Base-by-base conservation (phyloP, 2,113 vertebrate species). In the Dipodomys ordii region DNA sequence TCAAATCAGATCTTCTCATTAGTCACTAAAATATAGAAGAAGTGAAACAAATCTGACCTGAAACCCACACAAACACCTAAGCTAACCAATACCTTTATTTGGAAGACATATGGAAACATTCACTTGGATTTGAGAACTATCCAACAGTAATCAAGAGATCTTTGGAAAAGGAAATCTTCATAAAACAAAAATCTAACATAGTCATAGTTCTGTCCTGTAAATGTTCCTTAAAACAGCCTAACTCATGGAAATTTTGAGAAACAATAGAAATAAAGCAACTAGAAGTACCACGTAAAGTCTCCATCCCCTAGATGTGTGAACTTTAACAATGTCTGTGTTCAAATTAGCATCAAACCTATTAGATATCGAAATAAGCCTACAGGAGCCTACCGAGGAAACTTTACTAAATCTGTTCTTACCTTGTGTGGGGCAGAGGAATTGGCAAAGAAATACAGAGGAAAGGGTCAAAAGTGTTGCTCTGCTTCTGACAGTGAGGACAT, bases 401-500 rank as follows among this genome's bases (percentile, higher is more conserved):
- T 85, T 32, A 92, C n/a, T 46, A 72, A 30, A 46, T 79, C 18
- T 27, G 35, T 64, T 92, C 96, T 98, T 98, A 99, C 99, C 99
- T 98, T 28, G 99, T 99, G 88, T 99, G 99, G 88, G 99, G 99
- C 95, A 99, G 98, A 22, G 99, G 99, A 96, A 99, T 99, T 2
- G 99, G 99, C 97, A 99, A 97, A 57, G 99, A 99, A 98, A 99
- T 99, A 97, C 99, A 99, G 62, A 99, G 99, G 96, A 99, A 99
- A 67, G 99, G 99, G 97, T 99, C 99, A 74, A 99, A 99, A 12
- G 99, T 99, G 96, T 99, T 99, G 98, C 99, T 99, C 97, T 99
- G 99, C 97, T 99, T 99, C 98, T 99, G 99, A 97, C 99, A 99
- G 96, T 99, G 99, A 74, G 99, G 99, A 94, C 99, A 99, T 2